Conservation (phyloP, 2,113 vertebrate species). For the Anhinga rufa region DNA sequence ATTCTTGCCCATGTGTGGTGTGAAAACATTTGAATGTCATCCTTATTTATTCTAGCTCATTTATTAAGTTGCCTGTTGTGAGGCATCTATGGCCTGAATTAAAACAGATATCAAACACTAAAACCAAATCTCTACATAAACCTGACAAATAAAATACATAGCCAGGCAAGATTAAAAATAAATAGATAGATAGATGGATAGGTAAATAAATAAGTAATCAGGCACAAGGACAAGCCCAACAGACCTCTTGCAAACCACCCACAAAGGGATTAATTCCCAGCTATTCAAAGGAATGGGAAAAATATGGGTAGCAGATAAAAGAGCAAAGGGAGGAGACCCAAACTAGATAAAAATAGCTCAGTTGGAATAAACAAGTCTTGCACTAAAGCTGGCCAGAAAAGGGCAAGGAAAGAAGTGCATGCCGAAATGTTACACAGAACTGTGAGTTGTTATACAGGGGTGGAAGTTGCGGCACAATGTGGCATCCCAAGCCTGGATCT, state of each 20-base stretch:
- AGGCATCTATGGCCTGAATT: neutral
- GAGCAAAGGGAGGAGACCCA: neutral
- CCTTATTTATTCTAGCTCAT: slow-evolving; percentile 21
- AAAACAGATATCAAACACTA: neutral
- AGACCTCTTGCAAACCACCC: slow-evolving; percentile 7
- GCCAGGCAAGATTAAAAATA: neutral
- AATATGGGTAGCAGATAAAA: neutral
- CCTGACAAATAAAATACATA: slow-evolving; percentile 6
- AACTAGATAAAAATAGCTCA: slow-evolving; percentile 5
- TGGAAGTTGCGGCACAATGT: neutral
- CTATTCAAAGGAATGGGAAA: neutral
- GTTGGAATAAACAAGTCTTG: neutral
- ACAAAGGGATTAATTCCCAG: neutral
- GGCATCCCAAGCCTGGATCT: neutral
- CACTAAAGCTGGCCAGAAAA: neutral
- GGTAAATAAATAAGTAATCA: neutral
- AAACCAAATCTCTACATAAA: neutral
- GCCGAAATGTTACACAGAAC: neutral
- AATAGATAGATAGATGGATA: neutral
- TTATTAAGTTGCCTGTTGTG: neutral
- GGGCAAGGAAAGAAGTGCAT: neutral
- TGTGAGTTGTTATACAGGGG: neutral
- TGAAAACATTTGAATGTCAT: slow-evolving; percentile 6
- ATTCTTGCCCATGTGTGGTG: neutral
- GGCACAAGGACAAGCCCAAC: neutral